A percentile compares a stretch with the other conserved stretches of the same genome.
Evolutionary conservation across 2,797 vertebrate genomes (phyloP).

Genomic region (Galago senegalensis): DNA sequence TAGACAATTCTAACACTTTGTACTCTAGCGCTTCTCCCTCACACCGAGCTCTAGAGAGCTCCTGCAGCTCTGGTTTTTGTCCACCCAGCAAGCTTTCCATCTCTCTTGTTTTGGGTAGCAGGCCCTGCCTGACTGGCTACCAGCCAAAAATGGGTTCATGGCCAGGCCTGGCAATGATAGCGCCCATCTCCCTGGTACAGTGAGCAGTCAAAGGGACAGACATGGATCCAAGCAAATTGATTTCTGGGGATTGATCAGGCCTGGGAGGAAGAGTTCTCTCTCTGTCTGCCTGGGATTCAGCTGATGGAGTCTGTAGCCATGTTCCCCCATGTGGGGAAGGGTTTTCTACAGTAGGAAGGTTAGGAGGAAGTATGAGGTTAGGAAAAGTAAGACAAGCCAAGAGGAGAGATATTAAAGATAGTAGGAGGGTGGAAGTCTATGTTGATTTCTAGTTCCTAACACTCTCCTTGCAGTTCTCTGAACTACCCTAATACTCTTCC

Average conservation of each 20-base stretch:
- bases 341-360: not conserved
- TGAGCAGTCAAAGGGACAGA: not conserved
- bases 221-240: not conserved
- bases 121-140: too few relatives aligned
- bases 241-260: not conserved
- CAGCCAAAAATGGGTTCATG: not conserved
- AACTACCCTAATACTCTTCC: not conserved
- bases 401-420: not conserved
- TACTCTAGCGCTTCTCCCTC: not conserved
- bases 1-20: not conserved
- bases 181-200: not conserved
- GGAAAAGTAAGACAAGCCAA: not conserved
- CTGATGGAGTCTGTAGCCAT: not conserved
- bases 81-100: not conserved
- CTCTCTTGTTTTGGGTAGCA: not conserved
- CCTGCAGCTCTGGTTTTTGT: not conserved
- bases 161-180: not conserved
- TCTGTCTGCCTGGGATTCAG: not conserved
- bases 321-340: not conserved
- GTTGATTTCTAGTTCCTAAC: not conserved
- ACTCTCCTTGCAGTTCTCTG: not conserved
- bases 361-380: not conserved
- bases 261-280: not conserved
- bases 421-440: not conserved
- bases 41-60: not conserved